Percentiles rank a stretch among this genome's conserved stretches.
These are phyloP conservation scores for Eupristina koningsbergeri DNA, from an alignment of 1,140 invertebrate species.

Conservation along the genomic window DNA sequence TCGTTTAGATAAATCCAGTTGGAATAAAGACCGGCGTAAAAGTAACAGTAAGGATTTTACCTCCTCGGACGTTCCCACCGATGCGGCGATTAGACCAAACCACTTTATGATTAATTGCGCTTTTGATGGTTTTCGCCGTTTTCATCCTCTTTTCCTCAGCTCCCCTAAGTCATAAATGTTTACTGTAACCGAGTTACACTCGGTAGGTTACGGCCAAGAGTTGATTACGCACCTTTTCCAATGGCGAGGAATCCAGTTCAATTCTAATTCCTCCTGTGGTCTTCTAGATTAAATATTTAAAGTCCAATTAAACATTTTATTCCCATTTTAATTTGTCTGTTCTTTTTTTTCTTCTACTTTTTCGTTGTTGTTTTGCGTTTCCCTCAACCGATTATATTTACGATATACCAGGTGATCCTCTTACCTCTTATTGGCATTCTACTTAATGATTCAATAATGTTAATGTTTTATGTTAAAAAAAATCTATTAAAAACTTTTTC, in stretches of 20 bases:
- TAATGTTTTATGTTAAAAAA: no score
- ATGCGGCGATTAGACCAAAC: no score
- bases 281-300: constrained; percentile 8
- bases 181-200: background rate
- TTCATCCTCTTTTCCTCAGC: background rate
- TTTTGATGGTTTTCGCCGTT: constrained; percentile 11
- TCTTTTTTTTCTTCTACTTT: background rate
- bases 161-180: background rate
- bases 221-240: constrained; percentile 33
- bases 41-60: background rate
- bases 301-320: background rate
- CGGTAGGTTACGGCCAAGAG: background rate
- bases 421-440: no score
- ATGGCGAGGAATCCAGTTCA: background rate
- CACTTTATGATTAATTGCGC: constrained; percentile 23
- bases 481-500: no score
- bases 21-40: background rate
- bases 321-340: background rate
- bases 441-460: no score
- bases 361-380: no score
- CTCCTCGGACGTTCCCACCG: no score
- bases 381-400: no score
- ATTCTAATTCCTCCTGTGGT: background rate
- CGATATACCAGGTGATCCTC: no score
- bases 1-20: background rate